Conservation (phyloP, 2,113 vertebrate species). For the Pyrgilauda ruficollis region DNA sequence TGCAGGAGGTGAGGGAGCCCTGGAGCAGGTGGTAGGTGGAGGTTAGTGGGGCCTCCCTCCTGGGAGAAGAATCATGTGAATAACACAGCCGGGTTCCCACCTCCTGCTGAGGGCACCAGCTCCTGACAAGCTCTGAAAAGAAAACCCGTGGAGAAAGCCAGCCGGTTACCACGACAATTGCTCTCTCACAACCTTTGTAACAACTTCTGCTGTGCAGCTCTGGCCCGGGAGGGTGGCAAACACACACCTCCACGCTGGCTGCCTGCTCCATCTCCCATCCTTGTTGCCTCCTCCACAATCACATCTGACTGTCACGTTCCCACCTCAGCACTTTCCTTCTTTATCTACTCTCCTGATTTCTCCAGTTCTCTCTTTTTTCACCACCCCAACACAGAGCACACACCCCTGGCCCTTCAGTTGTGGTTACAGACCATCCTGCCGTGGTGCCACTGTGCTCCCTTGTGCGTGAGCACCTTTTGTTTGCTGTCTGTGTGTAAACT, state of each 20-base stretch:
- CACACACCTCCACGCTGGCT: background rate
- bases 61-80: background rate
- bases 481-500: background rate
- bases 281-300: constrained; percentile 15
- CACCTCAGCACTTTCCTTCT: background rate
- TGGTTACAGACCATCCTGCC: background rate
- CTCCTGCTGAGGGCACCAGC: background rate
- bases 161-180: background rate
- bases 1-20: constrained; percentile 20
- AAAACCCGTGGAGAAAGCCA: background rate
- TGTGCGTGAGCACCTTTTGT: background rate
- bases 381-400: background rate
- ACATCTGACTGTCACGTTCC: constrained; percentile 28
- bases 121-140: background rate
- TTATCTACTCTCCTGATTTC: background rate
- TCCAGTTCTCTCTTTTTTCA: background rate
- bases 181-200: background rate
- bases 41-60: background rate
- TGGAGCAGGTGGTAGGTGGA: background rate
- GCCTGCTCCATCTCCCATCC: background rate
- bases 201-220: background rate
- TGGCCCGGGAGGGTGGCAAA: background rate
- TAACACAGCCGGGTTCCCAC: background rate
- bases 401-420: background rate
- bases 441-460: background rate